Base-by-base conservation (phyloP, 2,797 vertebrate species). In the Rhinoraja longicauda region DNA sequence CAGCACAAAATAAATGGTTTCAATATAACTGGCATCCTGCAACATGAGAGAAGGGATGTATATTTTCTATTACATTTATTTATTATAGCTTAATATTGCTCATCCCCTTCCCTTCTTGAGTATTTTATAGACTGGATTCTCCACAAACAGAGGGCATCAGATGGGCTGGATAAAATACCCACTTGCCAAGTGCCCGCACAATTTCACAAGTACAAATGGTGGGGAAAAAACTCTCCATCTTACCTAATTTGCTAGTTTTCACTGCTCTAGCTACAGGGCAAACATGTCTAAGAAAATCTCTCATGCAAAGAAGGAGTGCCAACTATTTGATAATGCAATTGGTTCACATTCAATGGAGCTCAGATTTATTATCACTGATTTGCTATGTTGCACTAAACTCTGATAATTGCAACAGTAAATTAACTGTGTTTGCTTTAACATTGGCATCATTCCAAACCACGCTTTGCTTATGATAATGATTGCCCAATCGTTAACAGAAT, bases 1-100 rank as follows among this genome's bases (percentile, higher is more conserved):
- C 17, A 88, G n/a, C 21, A 62, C n/a, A 67, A 72, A 84, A 88
- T n/a, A 67, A 88, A 88, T 88, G 15, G 62, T n/a, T 88, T 88
- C 59, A 88, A 88, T 67, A 67, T 67, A 67, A 9, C 59, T 88
- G 84, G 19, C 36, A 88, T 88, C 17, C 17, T 67, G 62, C 84
- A 88, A 67, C n/a, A 36, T 88, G 84, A 88, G n/a, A 17, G 21
- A 88, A 88, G 59, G 88, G 62, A 32, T 88, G n/a, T 64, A 67
- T 67, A 2, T 67, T 67, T 67, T 88, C 59, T 88, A 64, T 88
- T 67, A 64, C 88, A 29, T 88, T 64, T 29, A 67, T 21, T 7
- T 62, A 7, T 10, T 67, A 67, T 36, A 67, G 32, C 32, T 17
- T 13, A 62, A 67, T 32, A 21, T 67, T n/a, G 45, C 24, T 72